Base-by-base conservation (phyloP, 2,888 invertebrate genomes). In the Maniola hyperantus region DNA sequence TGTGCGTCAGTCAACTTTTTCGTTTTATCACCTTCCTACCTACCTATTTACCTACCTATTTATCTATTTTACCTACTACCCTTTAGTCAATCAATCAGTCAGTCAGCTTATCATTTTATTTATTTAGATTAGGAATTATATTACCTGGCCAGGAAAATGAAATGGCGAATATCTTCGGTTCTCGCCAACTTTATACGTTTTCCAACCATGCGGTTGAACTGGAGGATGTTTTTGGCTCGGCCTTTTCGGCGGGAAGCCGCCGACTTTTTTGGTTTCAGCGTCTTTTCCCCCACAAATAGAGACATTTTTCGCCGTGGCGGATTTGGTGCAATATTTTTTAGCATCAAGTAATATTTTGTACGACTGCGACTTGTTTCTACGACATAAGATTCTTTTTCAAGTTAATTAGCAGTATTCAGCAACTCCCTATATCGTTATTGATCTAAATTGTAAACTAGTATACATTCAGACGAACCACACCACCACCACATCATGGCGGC, bases 131-230 rank as follows among this genome's bases (percentile, higher is more conserved):
- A 26, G 26, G 26, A 26, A 2, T 26, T 53, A 11, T 10, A 65
- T 83, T 83, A 90, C 90, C 89, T 89, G 84, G 0, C 82, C 82
- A 5, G 81, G 80, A 50, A 51, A 79, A 72, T 89, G 82, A 68
- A 89, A 89, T 1, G 91, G 91, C 0, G 91, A 91, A 67, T 87
- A 90, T 61, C 72, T 82, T 59, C 89, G 76, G 1, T 72, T 71
- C 46, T 85, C 83, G 0, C 81, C 77, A 4, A 72, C 63, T 71
- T 78, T 78, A 39, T 71, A 83, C 2, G 77, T 57, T 64, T 75
- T 78, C 34, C 59, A 66, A 0, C 74, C 83, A 63, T 88, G 89
- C 1, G 74, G 77, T 0, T 78, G 77, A 0, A 85, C 71, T 0
- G 78, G 77, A 0, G 80, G 82, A 1, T 68, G 55, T 63, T 78